Conservation (phyloP, 1,140 invertebrate genomes). For the Anastatus disparis region DNA sequence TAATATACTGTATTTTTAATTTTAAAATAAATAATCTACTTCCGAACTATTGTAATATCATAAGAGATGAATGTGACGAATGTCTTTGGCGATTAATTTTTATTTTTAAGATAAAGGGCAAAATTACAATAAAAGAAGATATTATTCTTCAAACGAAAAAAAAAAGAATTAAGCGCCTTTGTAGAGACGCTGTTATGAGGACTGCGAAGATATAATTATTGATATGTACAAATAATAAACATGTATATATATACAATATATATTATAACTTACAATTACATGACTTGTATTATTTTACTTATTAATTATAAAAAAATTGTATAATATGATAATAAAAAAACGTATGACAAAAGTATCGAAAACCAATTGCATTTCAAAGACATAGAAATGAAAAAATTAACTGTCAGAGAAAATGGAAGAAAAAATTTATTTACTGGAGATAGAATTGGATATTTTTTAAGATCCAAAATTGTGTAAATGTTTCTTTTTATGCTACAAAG, state of each 20-base stretch:
- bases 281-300: background rate
- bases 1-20: conserved; percentile 47
- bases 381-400: no score
- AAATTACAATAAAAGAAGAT: conserved; percentile 3
- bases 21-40: conserved; percentile 39
- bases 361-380: no score
- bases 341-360: no score
- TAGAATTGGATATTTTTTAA: no score
- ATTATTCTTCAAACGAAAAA: conserved; percentile 8
- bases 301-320: no score
- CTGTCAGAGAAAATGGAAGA: no score
- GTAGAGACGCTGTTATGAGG: conserved; percentile 12
- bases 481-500: conserved; percentile 4
- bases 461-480: conserved; percentile 15
- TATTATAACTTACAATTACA: conserved; percentile 10
- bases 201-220: conserved; percentile 40
- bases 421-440: no score
- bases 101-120: background rate
- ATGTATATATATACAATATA: conserved; percentile 19
- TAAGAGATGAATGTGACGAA: background rate
- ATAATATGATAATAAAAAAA: no score
- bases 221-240: conserved; percentile 52
- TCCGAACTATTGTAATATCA: conserved; percentile 37
- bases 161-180: background rate
- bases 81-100: background rate